A percentile compares a stretch with the other conserved stretches of the same genome.
phyloP scores from a whole-genome alignment of 2,797 vertebrate genomes.

The Sternarchorhynchus goeldii region DNA sequence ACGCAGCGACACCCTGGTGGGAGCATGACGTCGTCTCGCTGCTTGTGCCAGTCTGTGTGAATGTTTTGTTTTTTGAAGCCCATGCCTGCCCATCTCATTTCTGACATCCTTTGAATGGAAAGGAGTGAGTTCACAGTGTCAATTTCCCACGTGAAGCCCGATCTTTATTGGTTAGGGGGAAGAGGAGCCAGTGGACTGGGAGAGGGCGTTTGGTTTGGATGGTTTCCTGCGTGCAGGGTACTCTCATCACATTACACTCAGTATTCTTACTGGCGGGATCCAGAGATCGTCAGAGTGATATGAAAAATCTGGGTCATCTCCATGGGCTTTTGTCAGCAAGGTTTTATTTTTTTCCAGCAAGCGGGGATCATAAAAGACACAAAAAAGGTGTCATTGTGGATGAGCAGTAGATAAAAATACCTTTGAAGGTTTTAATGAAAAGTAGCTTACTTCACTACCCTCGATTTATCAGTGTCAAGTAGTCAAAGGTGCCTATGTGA shows the following conservation, averaged over 20 bases:
- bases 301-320: slow-evolving; percentile 29
- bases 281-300: slow-evolving; percentile 10
- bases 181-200: slow-evolving; percentile 21
- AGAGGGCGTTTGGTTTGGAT: slow-evolving; percentile 3
- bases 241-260: slow-evolving; percentile 35
- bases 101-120: slow-evolving; percentile 25
- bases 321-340: not conserved
- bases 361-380: slow-evolving; percentile 5
- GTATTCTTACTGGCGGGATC: slow-evolving; percentile 34
- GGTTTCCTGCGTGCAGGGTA: not conserved
- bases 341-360: not conserved
- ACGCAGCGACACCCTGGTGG: not conserved
- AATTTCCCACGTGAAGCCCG: slow-evolving; percentile 9
- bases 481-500: too few species aligned
- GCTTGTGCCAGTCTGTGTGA: slow-evolving; percentile 52
- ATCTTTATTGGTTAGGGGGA: slow-evolving; percentile 6
- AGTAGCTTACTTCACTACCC: too few species aligned
- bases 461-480: too few species aligned
- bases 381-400: not conserved
- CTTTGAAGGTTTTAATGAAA: not conserved
- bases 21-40: slow-evolving; percentile 6
- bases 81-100: slow-evolving; percentile 53
- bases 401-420: not conserved
- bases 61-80: slow-evolving; percentile 38
- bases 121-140: slow-evolving; percentile 29